Conservation (phyloP, 2,113 vertebrate species). For the Xenopus borealis region DNA sequence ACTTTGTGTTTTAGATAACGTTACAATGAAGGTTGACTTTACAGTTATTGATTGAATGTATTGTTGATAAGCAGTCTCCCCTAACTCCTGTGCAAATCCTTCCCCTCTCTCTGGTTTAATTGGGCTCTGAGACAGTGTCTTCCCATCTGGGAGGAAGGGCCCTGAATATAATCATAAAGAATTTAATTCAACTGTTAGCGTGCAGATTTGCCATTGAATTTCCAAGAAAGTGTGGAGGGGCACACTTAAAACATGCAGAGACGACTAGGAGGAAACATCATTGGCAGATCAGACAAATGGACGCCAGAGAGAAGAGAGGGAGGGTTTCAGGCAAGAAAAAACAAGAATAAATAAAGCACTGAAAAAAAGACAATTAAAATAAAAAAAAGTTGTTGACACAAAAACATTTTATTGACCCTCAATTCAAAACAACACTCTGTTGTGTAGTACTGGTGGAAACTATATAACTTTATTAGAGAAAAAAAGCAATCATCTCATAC, state of each 20-base stretch:
- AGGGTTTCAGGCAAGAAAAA: not conserved
- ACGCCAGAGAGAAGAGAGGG: slow-evolving; percentile 14
- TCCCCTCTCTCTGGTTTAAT: slow-evolving; percentile 19
- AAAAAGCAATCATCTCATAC: too few species aligned
- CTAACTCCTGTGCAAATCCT: slow-evolving; percentile 14
- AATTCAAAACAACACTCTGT: not conserved
- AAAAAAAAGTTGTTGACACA: slow-evolving; percentile 13
- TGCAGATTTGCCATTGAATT: slow-evolving; percentile 24
- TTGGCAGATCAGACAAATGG: slow-evolving; percentile 32
- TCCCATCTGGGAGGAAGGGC: slow-evolving; percentile 25
- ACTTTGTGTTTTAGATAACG: slow-evolving; percentile 14
- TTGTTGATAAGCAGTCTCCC: slow-evolving; percentile 32
- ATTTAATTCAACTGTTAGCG: slow-evolving; percentile 31
- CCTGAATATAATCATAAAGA: slow-evolving; percentile 34
- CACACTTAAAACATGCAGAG: slow-evolving; percentile 15
- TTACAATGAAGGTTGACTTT: slow-evolving; percentile 27
- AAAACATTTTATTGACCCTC: slow-evolving; percentile 12
- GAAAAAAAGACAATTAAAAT: not conserved
- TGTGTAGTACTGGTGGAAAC: too few species aligned
- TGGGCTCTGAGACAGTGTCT: slow-evolving; percentile 17
- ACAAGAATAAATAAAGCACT: not conserved
- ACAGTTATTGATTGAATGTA: slow-evolving; percentile 33
- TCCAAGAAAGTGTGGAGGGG: slow-evolving; percentile 34
- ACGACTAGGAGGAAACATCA: slow-evolving; percentile 24
- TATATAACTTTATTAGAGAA: too few species aligned